Base-by-base conservation (phyloP, 2,888 invertebrate genomes). In the Watsonalla binaria region DNA sequence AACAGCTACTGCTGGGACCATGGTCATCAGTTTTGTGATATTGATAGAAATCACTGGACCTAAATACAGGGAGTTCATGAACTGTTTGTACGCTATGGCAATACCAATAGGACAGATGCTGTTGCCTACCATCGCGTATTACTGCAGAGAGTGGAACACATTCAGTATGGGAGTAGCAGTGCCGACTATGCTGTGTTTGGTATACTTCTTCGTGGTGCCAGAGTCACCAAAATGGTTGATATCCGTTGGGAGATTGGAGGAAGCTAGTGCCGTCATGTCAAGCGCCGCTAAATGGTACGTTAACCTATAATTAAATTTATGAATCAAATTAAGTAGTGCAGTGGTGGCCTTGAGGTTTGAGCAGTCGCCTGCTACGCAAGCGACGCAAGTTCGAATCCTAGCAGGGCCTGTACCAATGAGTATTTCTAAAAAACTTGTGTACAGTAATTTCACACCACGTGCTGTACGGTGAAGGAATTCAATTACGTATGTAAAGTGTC, bases 171-270 rank as follows among this genome's bases (percentile, higher is more conserved):
- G 92, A 0, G 79, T 94, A 45, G 93, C 93, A 0, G 68, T 93
- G 11, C 92, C 92, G 0, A 89, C 88, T 15, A 60, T 91, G 6
- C 58, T 94, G 35, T 89, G 94, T 51, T 80, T 94, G 39, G 74
- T 89, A 0, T 94, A 94, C 60, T 92, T 93, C 66, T 94, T 93
- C 90, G 66, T 94, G 9, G 79, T 95, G 45, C 94, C 95, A 0
- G 96, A 96, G 78, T 95, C 95, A 0, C 95, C 96, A 0, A 92
- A 95, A 49, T 96, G 95, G 95, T 84, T 95, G 37, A 85, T 95
- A 47, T 93, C 94, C 0, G 91, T 93, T n/a, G 95, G 94, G 0
- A 88, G 90, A 52, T 78, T 93, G 53, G 93, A 93, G 6, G 84
- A 92, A 47, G 93, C 95, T 0, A 85, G 93, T 6, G 72, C 77